Conservation (phyloP, 92 coral and sea anemone genomes). For the Epizoanthus scotinus region DNA sequence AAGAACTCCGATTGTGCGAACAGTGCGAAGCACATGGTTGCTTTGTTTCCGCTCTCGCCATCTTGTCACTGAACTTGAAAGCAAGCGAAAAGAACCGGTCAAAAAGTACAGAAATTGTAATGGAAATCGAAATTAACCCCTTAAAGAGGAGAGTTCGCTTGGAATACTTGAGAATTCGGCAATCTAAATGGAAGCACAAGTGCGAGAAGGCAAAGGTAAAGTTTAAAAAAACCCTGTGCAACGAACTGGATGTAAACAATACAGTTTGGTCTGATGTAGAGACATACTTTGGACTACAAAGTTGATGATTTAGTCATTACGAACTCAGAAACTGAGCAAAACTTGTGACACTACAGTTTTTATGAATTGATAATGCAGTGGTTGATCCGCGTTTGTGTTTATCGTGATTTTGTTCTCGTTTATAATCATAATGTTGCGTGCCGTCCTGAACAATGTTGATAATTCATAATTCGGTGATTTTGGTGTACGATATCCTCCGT, state of each 20-base stretch:
- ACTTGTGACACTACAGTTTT: no score
- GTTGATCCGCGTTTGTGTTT: no score
- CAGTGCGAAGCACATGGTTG: slow-evolving; percentile 34
- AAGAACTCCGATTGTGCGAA: slow-evolving; percentile 2
- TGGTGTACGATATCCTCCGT: no score
- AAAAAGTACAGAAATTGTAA: neutral
- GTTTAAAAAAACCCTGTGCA: neutral
- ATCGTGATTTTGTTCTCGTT: no score
- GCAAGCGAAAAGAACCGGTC: neutral
- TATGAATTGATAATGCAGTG: no score
- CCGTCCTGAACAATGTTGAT: no score
- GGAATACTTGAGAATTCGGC: slow-evolving; percentile 78
- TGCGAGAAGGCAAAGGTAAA: slow-evolving; percentile 83
- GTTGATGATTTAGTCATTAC: neutral
- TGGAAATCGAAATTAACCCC: slow-evolving; percentile 40
- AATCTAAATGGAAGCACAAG: slow-evolving; percentile 68
- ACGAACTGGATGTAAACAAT: slow-evolving; percentile 30
- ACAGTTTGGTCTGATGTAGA: neutral
- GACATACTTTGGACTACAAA: neutral
- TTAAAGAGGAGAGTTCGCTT: slow-evolving; percentile 80
- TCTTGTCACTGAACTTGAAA: slow-evolving; percentile 17
- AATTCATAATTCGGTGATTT: no score
- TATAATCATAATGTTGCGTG: no score
- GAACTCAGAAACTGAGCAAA: neutral
- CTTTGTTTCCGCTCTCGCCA: slow-evolving; percentile 46